Evolutionary conservation across 2,113 vertebrate species (phyloP).

Genomic region (Scolopax mira): DNA sequence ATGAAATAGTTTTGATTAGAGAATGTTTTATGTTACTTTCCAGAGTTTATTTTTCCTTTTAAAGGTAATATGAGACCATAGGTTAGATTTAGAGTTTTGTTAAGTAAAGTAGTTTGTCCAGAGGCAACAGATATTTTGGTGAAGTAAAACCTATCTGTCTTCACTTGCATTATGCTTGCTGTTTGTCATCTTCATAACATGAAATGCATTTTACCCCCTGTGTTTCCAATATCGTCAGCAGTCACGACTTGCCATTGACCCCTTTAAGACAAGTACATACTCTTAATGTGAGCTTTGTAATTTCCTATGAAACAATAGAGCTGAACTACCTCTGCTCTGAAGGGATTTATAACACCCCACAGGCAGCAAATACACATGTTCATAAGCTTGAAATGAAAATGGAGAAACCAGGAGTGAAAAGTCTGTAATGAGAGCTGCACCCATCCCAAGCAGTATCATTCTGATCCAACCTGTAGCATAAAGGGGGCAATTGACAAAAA

Average conservation of each 20-base stretch:
- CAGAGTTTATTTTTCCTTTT: conserved; percentile 64
- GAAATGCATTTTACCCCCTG: conserved; percentile 16
- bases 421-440: neutral
- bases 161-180: conserved; percentile 42
- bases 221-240: conserved; percentile 14
- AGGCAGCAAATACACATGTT: neutral
- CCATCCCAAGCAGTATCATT: neutral
- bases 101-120: conserved; percentile 64
- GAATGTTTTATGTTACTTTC: conserved; percentile 60
- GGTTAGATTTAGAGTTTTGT: conserved; percentile 66
- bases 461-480: neutral
- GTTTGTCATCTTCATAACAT: conserved; percentile 52
- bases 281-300: conserved; percentile 1
- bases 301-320: neutral
- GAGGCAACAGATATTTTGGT: conserved; percentile 55
- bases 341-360: neutral
- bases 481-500: neutral
- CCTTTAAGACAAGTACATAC: neutral
- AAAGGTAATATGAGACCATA: conserved; percentile 66
- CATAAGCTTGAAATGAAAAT: neutral
- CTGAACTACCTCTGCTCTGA: neutral
- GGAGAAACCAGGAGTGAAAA: neutral
- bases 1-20: conserved; percentile 66
- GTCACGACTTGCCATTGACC: neutral
- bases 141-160: conserved; percentile 62